phyloP scores from a whole-genome alignment of 23 tunicate genomes.

The Pegea sp. region DNA sequence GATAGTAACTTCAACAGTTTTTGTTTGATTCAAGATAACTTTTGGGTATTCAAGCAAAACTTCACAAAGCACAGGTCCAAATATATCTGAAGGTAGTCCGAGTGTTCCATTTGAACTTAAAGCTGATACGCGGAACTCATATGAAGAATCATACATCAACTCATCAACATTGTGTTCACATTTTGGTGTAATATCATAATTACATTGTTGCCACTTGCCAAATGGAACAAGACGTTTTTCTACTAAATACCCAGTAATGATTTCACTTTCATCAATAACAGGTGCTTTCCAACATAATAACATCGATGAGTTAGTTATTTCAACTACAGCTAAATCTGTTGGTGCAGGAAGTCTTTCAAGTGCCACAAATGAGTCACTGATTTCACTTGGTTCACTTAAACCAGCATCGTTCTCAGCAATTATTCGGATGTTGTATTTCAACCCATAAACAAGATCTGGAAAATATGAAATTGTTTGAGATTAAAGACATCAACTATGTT shows the following conservation, averaged over 20 bases:
- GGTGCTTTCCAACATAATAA: slow-evolving; percentile 67
- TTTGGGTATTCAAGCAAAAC: slow-evolving; percentile 31
- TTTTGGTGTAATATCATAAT: slow-evolving; percentile 36
- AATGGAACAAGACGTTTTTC: slow-evolving; percentile 76
- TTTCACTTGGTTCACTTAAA: slow-evolving; percentile 36
- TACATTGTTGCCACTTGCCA: slow-evolving; percentile 84
- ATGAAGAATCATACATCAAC: slow-evolving; percentile 58
- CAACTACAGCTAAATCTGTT: slow-evolving; percentile 26
- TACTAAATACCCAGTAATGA: slow-evolving; percentile 50
- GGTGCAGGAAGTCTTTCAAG: slow-evolving; percentile 61
- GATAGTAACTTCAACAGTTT: slow-evolving; percentile 35
- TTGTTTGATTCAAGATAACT: slow-evolving; percentile 31
- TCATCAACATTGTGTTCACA: slow-evolving; percentile 76
- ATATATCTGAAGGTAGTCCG: slow-evolving; percentile 65
- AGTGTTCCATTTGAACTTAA: slow-evolving; percentile 72
- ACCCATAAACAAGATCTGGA: slow-evolving; percentile 33
- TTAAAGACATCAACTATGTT: no score
- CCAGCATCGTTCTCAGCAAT: slow-evolving; percentile 88
- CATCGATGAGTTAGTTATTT: slow-evolving; percentile 46
- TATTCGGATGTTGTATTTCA: slow-evolving; percentile 52
- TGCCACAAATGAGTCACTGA: slow-evolving; percentile 38
- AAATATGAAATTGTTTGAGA: no score
- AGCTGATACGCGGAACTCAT: slow-evolving; percentile 77
- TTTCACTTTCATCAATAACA: slow-evolving; percentile 70
- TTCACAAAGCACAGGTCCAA: slow-evolving; percentile 59